These are phyloP conservation scores for Hyla sarda DNA, from an alignment of 2,113 vertebrate genomes.

Conservation along the genomic window DNA sequence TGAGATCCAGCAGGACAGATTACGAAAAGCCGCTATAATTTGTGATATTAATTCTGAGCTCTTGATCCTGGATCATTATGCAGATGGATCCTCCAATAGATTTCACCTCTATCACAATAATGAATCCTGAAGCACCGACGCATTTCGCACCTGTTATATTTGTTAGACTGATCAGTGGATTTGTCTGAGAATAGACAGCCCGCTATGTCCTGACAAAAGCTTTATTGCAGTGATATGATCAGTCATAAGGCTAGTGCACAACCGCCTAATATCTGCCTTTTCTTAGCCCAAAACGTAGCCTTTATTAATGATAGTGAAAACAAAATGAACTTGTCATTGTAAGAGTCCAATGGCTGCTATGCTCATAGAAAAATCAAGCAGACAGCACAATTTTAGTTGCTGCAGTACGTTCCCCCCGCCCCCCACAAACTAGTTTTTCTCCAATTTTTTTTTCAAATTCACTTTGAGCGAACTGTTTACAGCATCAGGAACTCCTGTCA, in stretches of 20 bases:
- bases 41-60: conserved; percentile 33
- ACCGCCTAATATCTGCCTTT: neutral
- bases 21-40: neutral
- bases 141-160: conserved; percentile 15
- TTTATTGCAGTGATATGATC: neutral
- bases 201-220: neutral
- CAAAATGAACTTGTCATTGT: neutral
- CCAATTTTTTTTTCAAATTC: no score
- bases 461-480: no score
- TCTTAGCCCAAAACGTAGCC: neutral
- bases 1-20: neutral
- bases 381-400: no score
- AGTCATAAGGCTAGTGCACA: neutral
- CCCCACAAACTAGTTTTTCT: no score
- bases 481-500: no score
- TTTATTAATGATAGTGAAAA: neutral
- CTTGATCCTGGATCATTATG: conserved; percentile 37
- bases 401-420: no score
- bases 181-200: neutral
- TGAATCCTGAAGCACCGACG: conserved; percentile 33
- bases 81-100: conserved; percentile 38
- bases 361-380: neutral
- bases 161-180: neutral
- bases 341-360: neutral
- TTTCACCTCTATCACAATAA: conserved; percentile 27